Conservation (phyloP, 53 echinoderm and acorn worm species). For the Mesocentrotus franciscanus region DNA sequence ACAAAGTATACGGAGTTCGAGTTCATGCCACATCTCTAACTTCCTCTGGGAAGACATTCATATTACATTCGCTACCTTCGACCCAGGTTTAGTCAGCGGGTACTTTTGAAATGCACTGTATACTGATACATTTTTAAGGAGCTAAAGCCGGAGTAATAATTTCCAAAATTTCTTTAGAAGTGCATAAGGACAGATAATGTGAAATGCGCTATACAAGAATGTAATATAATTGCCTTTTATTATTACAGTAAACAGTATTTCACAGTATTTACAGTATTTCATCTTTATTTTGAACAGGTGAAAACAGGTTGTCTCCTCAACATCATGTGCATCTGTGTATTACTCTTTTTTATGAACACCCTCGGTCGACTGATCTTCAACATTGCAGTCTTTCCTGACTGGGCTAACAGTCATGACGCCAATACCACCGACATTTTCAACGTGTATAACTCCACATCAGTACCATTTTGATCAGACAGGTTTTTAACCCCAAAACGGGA, state of each 20-base stretch:
- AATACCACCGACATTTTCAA: neutral
- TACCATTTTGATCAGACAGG: neutral
- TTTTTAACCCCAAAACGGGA: neutral
- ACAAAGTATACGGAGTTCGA: too few relatives aligned
- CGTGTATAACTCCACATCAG: neutral
- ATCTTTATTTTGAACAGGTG: constrained; percentile 11
- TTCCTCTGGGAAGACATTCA: too few relatives aligned
- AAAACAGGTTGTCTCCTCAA: constrained; percentile 34
- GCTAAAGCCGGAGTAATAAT: too few relatives aligned
- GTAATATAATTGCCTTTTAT: too few relatives aligned
- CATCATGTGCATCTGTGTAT: neutral
- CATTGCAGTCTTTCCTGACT: constrained; percentile 34
- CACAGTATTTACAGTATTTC: neutral
- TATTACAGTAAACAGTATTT: neutral
- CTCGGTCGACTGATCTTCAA: constrained; percentile 37
- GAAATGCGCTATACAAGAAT: too few relatives aligned
- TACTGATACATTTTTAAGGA: too few relatives aligned
- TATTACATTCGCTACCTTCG: too few relatives aligned
- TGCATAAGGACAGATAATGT: too few relatives aligned
- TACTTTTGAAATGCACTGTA: too few relatives aligned
- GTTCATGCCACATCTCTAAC: too few relatives aligned
- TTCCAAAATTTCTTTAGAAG: too few relatives aligned
- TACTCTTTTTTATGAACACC: neutral
- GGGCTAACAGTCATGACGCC: neutral
- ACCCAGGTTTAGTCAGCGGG: too few relatives aligned